Percentiles rank a stretch among this genome's conserved stretches.
phyloP scores from a whole-genome alignment of 2,888 invertebrate species.

The Catocala fraxini region DNA sequence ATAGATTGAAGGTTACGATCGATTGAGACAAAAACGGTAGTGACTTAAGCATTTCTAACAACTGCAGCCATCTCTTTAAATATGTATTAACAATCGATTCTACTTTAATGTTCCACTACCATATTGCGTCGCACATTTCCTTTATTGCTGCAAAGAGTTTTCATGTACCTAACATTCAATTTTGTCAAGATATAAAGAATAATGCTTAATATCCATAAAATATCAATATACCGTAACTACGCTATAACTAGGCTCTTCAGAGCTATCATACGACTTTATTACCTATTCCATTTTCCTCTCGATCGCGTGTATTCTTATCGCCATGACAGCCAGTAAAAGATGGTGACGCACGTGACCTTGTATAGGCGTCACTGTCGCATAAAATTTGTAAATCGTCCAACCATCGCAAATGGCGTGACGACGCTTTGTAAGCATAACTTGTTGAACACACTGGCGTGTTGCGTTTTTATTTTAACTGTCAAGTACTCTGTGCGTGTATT shows the following conservation, averaged over 20 bases:
- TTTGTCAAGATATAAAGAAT: background rate
- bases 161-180: background rate
- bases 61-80: background rate
- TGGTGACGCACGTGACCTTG: constrained; percentile 34
- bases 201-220: constrained; percentile 1
- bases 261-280: constrained; percentile 27
- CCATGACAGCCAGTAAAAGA: constrained; percentile 13
- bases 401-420: constrained; percentile 31
- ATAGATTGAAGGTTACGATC: background rate
- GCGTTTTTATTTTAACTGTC: background rate
- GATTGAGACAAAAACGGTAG: background rate
- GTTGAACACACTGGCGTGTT: constrained; percentile 17
- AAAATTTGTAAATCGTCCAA: constrained; percentile 26
- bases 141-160: no score
- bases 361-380: constrained; percentile 22
- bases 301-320: constrained; percentile 18
- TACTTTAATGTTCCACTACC: no score
- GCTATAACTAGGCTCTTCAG: constrained; percentile 9
- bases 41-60: background rate
- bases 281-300: constrained; percentile 37
- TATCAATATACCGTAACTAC: constrained; percentile 6
- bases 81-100: background rate
- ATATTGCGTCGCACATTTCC: no score
- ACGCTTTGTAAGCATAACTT: constrained; percentile 35
- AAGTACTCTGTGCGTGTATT: background rate